These are phyloP conservation scores for Chrysolina haemoptera DNA, from an alignment of 2,888 invertebrate genomes.

Conservation along the genomic window DNA sequence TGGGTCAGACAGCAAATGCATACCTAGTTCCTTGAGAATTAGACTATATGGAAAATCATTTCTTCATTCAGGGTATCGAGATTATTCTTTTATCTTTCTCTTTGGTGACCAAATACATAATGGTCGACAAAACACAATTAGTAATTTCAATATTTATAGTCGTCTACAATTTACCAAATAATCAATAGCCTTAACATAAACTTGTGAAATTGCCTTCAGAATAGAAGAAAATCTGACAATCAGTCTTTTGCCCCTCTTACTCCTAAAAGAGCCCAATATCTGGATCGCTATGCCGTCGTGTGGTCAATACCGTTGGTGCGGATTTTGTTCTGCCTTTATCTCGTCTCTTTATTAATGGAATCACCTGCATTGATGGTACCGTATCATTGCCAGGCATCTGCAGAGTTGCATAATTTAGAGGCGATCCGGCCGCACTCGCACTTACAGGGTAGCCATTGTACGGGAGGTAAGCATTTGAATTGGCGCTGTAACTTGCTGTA, in stretches of 20 bases:
- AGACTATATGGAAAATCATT: too few species aligned
- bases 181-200: too few species aligned
- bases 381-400: constrained; percentile 52
- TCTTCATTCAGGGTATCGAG: too few species aligned
- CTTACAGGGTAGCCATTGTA: background rate
- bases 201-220: too few species aligned
- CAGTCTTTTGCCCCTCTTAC: constrained; percentile 1
- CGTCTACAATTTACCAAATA: too few species aligned
- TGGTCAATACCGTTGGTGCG: constrained; percentile 48
- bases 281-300: constrained; percentile 42
- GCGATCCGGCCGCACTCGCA: constrained; percentile 39
- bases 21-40: too few species aligned
- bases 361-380: constrained; percentile 24
- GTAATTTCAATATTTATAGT: too few species aligned
- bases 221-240: background rate
- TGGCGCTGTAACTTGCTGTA: constrained; percentile 2
- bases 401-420: constrained; percentile 53
- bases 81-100: too few species aligned
- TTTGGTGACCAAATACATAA: too few species aligned
- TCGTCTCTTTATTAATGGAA: constrained; percentile 43
- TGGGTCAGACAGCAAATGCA: too few species aligned
- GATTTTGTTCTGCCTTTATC: constrained; percentile 41
- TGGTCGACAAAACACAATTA: too few species aligned
- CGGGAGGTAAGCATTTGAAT: background rate
- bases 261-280: constrained; percentile 31